These are phyloP conservation scores for Neolamprologus ventralis DNA, from an alignment of 2,113 vertebrate genomes.

Conservation along the genomic window DNA sequence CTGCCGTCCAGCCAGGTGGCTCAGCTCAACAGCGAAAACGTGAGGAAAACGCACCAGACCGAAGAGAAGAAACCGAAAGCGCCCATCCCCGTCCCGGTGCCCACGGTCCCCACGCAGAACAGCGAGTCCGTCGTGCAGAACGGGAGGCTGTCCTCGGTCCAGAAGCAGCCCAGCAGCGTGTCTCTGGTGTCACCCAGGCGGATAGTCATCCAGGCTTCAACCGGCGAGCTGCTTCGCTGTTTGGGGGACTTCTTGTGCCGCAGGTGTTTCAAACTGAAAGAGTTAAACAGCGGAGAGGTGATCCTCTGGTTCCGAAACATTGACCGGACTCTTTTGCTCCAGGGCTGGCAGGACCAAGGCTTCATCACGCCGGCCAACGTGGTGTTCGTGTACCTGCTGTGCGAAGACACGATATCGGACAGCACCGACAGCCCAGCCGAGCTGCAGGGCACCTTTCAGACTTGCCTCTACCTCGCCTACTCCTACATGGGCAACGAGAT, in stretches of 20 bases:
- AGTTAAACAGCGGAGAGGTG: slow-evolving; percentile 84
- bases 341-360: slow-evolving; percentile 97
- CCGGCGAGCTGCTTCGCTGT: slow-evolving; percentile 91
- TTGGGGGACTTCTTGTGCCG: slow-evolving; percentile 92
- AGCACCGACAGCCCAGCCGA: slow-evolving; percentile 77
- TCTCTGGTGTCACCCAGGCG: slow-evolving; percentile 77
- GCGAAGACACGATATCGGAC: slow-evolving; percentile 82
- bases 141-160: slow-evolving; percentile 55
- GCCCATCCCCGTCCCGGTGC: slow-evolving; percentile 76
- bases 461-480: slow-evolving; percentile 95
- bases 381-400: slow-evolving; percentile 95
- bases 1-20: slow-evolving; percentile 55
- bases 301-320: slow-evolving; percentile 95
- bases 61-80: slow-evolving; percentile 68
- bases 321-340: slow-evolving; percentile 90
- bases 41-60: slow-evolving; percentile 46
- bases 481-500: slow-evolving; percentile 99
- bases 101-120: slow-evolving; percentile 64
- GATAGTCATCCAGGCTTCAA: slow-evolving; percentile 92
- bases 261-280: slow-evolving; percentile 87
- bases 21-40: slow-evolving; percentile 65
- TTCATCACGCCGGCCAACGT: slow-evolving; percentile 96
- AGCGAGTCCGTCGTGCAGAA: neutral
- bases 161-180: slow-evolving; percentile 67
- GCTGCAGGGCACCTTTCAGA: slow-evolving; percentile 91